phyloP scores from a whole-genome alignment of 2,888 invertebrate genomes.

The Trachelus troglodyta region DNA sequence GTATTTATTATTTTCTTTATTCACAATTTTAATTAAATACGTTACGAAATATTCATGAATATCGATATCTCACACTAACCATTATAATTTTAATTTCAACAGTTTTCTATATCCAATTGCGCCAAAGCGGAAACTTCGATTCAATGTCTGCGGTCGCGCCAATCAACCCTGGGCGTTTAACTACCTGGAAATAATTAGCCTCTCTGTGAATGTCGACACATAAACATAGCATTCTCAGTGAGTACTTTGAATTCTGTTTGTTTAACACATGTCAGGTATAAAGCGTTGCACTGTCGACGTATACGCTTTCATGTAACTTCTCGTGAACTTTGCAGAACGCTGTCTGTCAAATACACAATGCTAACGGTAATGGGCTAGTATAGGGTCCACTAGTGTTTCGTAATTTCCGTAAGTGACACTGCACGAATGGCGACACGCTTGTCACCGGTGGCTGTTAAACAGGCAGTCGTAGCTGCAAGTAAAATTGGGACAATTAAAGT shows the following conservation, averaged over 20 bases:
- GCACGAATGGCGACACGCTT: neutral
- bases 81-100: conserved; percentile 47
- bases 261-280: neutral
- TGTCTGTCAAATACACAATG: neutral
- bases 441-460: neutral
- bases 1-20: no score
- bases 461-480: neutral
- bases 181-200: conserved; percentile 45
- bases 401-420: neutral
- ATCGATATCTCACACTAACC: conserved; percentile 49
- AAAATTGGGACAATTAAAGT: neutral
- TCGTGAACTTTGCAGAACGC: neutral
- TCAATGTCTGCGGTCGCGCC: conserved; percentile 44
- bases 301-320: neutral
- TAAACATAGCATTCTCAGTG: neutral
- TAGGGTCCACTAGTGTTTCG: neutral
- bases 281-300: neutral
- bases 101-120: conserved; percentile 9
- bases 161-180: conserved; percentile 39
- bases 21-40: neutral
- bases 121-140: conserved; percentile 39
- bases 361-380: neutral
- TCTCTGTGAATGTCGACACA: neutral
- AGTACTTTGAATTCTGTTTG: neutral
- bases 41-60: conserved; percentile 4